Percentiles rank a stretch among this genome's conserved stretches.
These are phyloP conservation scores for Drosophila limbata DNA, from an alignment of 2,888 invertebrate species.

Conservation along the genomic window DNA sequence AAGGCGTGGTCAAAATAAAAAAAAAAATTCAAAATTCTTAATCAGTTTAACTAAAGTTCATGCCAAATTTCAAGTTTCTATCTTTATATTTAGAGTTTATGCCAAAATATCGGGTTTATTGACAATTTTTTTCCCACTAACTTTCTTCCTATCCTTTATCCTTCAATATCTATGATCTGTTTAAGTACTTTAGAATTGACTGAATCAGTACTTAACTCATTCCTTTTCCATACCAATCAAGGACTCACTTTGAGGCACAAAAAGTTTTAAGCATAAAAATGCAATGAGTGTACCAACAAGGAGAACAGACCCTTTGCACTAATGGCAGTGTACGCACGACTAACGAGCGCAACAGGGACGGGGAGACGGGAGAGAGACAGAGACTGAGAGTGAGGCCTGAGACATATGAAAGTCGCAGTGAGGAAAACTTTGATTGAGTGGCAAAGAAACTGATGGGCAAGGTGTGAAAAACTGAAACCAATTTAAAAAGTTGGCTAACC, in stretches of 20 bases:
- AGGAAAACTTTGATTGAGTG: conserved; percentile 72
- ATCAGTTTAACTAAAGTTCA: too few species aligned
- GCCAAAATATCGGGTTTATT: too few species aligned
- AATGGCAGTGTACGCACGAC: conserved; percentile 78
- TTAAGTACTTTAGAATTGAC: conserved; percentile 9
- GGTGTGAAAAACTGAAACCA: conserved; percentile 78
- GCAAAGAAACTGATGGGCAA: conserved; percentile 57
- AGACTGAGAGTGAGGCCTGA: conserved; percentile 6
- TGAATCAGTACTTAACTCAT: conserved; percentile 42
- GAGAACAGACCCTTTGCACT: conserved; percentile 59
- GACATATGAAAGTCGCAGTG: conserved; percentile 39
- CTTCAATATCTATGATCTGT: neutral
- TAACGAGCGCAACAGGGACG: conserved; percentile 58
- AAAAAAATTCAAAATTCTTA: too few species aligned
- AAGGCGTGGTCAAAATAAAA: too few species aligned
- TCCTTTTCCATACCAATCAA: conserved; percentile 48
- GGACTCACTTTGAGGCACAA: conserved; percentile 39
- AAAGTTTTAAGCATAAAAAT: conserved; percentile 72
- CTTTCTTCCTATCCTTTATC: neutral
- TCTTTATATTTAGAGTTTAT: too few species aligned
- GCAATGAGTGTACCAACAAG: conserved; percentile 74
- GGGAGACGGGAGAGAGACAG: neutral
- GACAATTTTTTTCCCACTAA: too few species aligned
- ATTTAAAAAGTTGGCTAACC: conserved; percentile 75
- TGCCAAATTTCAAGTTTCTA: too few species aligned